Evolutionary conservation across 2,113 vertebrate species (phyloP).

Genomic region (Etheostoma cragini): DNA sequence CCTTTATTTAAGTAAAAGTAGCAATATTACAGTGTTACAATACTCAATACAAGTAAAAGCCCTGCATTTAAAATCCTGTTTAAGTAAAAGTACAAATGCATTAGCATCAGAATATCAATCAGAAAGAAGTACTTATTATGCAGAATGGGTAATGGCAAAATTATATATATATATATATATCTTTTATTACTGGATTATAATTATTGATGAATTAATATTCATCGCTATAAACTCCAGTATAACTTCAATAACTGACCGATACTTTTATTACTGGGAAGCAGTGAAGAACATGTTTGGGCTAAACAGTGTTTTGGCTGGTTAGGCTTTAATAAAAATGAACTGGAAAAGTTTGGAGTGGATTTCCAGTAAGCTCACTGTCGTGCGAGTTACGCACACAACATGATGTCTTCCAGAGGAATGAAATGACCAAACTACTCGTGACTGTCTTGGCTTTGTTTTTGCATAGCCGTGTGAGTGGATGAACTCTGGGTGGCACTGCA

Average conservation of each 20-base stretch:
- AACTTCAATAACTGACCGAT: not conserved
- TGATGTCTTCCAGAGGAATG: not conserved
- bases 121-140: too few species aligned
- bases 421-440: conserved; percentile 16
- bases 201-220: too few species aligned
- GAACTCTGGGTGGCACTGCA: conserved; percentile 17
- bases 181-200: too few species aligned
- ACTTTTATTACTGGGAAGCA: not conserved
- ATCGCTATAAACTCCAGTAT: too few species aligned
- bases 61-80: too few species aligned
- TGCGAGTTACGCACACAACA: not conserved
- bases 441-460: not conserved
- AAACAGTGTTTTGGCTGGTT: not conserved
- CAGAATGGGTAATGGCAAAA: too few species aligned
- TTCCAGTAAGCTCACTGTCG: conserved; percentile 12
- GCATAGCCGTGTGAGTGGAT: not conserved
- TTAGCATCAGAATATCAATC: too few species aligned
- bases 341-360: not conserved
- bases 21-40: too few species aligned
- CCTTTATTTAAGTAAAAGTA: too few species aligned
- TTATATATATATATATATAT: too few species aligned
- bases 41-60: too few species aligned
- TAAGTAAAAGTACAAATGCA: too few species aligned
- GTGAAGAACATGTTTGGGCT: not conserved
- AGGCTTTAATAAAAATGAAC: not conserved